Evolutionary conservation across 2,113 vertebrate genomes (phyloP), one percentile per base, ranked within the genome.

Genomic region (Tragelaphus imberbis): DNA sequence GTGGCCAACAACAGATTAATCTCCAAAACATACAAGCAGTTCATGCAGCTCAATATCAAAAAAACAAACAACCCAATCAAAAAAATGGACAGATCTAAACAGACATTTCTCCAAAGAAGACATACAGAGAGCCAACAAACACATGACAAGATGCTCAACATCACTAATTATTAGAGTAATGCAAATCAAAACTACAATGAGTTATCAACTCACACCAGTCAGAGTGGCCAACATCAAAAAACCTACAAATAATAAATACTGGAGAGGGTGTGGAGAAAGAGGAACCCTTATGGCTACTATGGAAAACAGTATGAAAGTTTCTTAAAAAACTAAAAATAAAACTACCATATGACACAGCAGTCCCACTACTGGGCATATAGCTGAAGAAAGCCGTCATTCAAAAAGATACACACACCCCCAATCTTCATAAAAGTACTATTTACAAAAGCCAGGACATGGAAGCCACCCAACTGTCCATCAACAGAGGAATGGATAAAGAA

Each of bases 211-310:
- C 36, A 77, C 71, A 71, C 7, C n/a, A 63, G 28, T 30, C 61
- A 71, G n/a, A 21, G 17, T 0, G 0, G 65, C 65, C 65, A 77
- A 23, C 6, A 77, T 44, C 5, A 77, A 25, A 77, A 25, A 77
- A 44, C 12, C 36, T 77, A 44, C 23, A 44, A 44, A 44, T n/a
- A 75, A 44, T 25, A 75, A 40, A 44, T 44, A 25, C 36, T 77
- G 71, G 71, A 44, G 71, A 44, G 71, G 36, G 4, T 44, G 36
- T 44, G 71, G 21, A 44, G 71, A 77, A 77, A 77, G 21, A 10
- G 71, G 23, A 77, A 77, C 12, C 6, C 21, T 77, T 19, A 44
- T 21, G 19, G 36, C 71, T 44, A 77, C 71, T 25, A 77, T 44
- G 71, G 71, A 77, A 77, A 44, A 44, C 36, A 77, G 36, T 77